These are phyloP conservation scores for Physeter macrocephalus DNA, from an alignment of 2,113 vertebrate genomes.

Conservation along the genomic window DNA sequence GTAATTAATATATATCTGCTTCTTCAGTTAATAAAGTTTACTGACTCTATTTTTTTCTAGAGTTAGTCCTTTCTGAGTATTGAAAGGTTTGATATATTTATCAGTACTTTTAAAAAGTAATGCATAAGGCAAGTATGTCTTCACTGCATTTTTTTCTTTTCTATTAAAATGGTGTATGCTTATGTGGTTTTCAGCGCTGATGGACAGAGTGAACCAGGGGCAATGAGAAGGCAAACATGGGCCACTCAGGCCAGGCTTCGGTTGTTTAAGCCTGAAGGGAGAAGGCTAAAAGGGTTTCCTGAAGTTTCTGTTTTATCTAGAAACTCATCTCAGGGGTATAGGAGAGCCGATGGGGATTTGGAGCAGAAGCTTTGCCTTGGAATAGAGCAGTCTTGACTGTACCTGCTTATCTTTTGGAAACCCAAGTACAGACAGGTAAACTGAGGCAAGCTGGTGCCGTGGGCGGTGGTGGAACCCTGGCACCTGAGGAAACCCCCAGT, in stretches of 20 bases:
- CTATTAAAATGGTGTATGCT: background rate
- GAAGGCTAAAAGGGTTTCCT: background rate
- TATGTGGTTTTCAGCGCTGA: background rate
- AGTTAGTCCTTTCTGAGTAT: background rate
- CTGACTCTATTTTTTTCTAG: background rate
- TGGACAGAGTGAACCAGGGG: background rate
- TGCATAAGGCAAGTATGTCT: background rate
- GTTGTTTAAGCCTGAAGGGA: background rate
- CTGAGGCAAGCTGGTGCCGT: background rate
- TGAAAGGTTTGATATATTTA: background rate
- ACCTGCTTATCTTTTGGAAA: background rate
- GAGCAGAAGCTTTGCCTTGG: background rate
- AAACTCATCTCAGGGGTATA: background rate
- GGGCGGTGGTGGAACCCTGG: background rate
- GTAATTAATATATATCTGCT: background rate
- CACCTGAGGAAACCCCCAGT: background rate
- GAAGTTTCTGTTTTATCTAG: background rate
- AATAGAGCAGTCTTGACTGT: background rate
- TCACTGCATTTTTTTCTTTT: background rate
- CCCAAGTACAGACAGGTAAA: background rate
- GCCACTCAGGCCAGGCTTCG: background rate
- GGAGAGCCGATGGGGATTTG: background rate
- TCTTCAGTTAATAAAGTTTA: background rate
- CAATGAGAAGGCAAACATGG: background rate
- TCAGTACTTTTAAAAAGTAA: background rate